Evolutionary conservation across 2,888 invertebrate species (phyloP).

Genomic region (Drosophila koepferae): DNA sequence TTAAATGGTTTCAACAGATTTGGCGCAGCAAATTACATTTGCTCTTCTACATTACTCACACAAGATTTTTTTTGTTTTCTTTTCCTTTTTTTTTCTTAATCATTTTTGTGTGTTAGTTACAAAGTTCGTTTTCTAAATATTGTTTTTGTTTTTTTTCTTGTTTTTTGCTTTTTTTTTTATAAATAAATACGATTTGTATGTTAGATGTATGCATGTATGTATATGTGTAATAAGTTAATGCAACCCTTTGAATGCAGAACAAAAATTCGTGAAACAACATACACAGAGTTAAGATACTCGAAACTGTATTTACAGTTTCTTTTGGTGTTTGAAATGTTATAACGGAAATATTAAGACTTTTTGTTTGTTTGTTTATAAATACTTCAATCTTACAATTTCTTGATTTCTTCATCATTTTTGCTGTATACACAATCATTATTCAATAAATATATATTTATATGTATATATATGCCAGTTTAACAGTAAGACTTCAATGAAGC

Average conservation of each 20-base stretch:
- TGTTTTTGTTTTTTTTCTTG: conserved; percentile 14
- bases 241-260: conserved; percentile 69
- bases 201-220: conserved; percentile 52
- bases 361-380: conserved; percentile 50
- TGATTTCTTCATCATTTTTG: conserved; percentile 17
- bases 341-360: conserved; percentile 47
- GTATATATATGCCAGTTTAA: conserved; percentile 64
- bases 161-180: conserved; percentile 26
- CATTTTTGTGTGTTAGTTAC: conserved; percentile 45
- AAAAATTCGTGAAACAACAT: conserved; percentile 59
- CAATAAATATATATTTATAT: conserved; percentile 55
- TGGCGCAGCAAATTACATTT: conserved; percentile 81
- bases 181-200: conserved; percentile 70
- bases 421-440: conserved; percentile 55
- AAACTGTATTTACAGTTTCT: conserved; percentile 13
- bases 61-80: conserved; percentile 66
- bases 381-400: conserved; percentile 36
- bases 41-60: conserved; percentile 66
- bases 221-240: conserved; percentile 73
- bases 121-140: conserved; percentile 50
- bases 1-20: conserved; percentile 79
- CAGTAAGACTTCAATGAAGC: conserved; percentile 65
- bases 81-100: conserved; percentile 21
- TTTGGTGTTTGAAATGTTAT: conserved; percentile 55
- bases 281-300: conserved; percentile 42